Base-by-base conservation (phyloP, 1,140 invertebrate species). In the Agraylea sexmaculata region DNA sequence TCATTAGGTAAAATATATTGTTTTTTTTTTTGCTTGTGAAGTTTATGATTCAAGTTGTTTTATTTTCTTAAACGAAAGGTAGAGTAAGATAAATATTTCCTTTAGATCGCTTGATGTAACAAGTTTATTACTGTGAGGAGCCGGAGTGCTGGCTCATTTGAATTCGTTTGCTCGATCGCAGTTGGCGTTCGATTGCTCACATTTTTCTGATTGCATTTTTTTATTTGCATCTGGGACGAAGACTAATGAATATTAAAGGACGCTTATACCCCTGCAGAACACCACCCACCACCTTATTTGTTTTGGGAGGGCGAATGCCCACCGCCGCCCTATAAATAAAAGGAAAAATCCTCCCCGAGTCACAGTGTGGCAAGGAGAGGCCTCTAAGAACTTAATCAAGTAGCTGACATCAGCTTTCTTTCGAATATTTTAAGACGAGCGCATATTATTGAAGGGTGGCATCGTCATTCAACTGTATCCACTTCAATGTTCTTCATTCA, bases 331-430 rank as follows among this genome's bases (percentile, higher is more conserved):
- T 49, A 49, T 45, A 46, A 49, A 49, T 45, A 49, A 49, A 49
- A 46, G 47, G 47, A 49, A 49, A 46, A 49, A 46, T 49, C 46
- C 46, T 49, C 44, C 47, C 40, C 43, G n/a, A n/a, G n/a, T n/a
- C n/a, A n/a, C n/a, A n/a, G n/a, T n/a, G n/a, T n/a, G n/a, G n/a
- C 31, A 43, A 34, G 41, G 40, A 42, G 37, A 45, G 42, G 47
- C 39, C 37, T n/a, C 33, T 45, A 45, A 49, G 47, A 49, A 49
- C 47, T 49, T 49, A 49, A 49, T 49, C 47, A 49, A 49, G 47
- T 49, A 46, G 43, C 47, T 49, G 47, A 49, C 47, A 49, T 49
- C 47, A 49, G 47, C 47, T 49, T 42, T 49, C 46, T 29, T 37
- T 37, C 46, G 46, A 45, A 48, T 48, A 48, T 42, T 44, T 48